A percentile compares a stretch with the other conserved stretches of the same genome.
phyloP scores from a whole-genome alignment of 2,113 vertebrate genomes.

The Ciconia stormi region DNA sequence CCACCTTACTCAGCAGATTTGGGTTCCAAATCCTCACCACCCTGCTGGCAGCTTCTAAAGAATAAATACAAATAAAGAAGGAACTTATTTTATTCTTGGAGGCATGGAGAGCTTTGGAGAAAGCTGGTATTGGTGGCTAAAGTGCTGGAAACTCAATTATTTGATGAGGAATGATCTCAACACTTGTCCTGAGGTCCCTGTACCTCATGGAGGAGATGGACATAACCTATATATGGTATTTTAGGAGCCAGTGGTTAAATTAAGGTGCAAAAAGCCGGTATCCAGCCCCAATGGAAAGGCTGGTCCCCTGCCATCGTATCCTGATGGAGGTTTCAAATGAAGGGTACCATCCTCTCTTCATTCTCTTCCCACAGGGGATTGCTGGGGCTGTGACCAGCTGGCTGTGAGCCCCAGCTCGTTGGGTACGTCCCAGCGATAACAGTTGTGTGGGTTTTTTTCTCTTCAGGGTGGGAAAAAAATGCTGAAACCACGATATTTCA shows the following conservation, averaged over 20 bases:
- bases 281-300: not conserved
- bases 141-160: not conserved
- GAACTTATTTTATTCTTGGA: not conserved
- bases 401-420: not conserved
- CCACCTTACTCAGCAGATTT: not conserved
- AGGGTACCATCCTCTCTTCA: not conserved
- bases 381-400: not conserved
- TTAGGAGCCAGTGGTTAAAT: not conserved
- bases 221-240: rapidly evolving
- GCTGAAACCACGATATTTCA: not conserved
- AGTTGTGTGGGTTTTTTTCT: not conserved
- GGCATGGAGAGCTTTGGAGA: not conserved
- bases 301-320: rapidly evolving
- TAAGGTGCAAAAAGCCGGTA: rapidly evolving
- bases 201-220: not conserved
- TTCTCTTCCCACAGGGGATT: not conserved
- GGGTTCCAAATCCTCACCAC: not conserved
- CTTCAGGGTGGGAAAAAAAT: too few species aligned
- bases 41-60: not conserved
- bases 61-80: not conserved
- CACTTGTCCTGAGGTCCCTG: not conserved
- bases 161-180: not conserved
- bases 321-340: not conserved
- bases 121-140: not conserved
- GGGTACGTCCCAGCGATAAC: rapidly evolving